phyloP scores from a whole-genome alignment of 2,888 invertebrate genomes.

The Alsophila aescularia region DNA sequence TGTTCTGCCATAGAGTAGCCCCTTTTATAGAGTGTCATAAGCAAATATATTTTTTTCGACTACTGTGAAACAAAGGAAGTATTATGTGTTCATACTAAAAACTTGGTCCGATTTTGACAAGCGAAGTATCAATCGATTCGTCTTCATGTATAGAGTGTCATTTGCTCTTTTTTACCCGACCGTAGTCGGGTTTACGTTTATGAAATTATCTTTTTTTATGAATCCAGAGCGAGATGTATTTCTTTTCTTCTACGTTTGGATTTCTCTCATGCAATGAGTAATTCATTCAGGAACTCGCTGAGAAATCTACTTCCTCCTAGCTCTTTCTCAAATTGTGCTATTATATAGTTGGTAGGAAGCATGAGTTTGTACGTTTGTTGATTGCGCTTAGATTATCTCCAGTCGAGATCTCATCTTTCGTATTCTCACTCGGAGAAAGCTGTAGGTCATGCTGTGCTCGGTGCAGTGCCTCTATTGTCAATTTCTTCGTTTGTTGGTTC shows the following conservation, averaged over 20 bases:
- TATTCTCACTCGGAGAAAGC: slow-evolving; percentile 72
- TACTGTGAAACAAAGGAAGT: too few relatives aligned
- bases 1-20: too few relatives aligned
- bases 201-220: slow-evolving; percentile 4
- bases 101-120: too few relatives aligned
- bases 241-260: not conserved
- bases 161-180: too few relatives aligned
- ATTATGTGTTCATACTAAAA: too few relatives aligned
- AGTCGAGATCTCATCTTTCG: slow-evolving; percentile 69
- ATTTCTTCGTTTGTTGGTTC: slow-evolving; percentile 33
- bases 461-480: slow-evolving; percentile 34
- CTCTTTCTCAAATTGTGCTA: slow-evolving; percentile 57
- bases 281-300: slow-evolving; percentile 49
- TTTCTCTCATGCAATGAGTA: slow-evolving; percentile 35
- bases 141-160: too few relatives aligned
- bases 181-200: too few relatives aligned
- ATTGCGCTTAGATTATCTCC: slow-evolving; percentile 63
- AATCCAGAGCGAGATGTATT: slow-evolving; percentile 5
- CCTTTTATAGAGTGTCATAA: too few relatives aligned
- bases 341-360: slow-evolving; percentile 65
- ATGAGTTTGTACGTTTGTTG: slow-evolving; percentile 61
- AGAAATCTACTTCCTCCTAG: slow-evolving; percentile 53
- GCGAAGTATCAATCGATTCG: too few relatives aligned
- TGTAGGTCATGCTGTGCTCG: slow-evolving; percentile 44
- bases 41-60: too few relatives aligned